Evolutionary conservation across 2,888 invertebrate genomes (phyloP), one percentile per base, ranked within the genome.

Genomic region (Vandiemenella viatica): DNA sequence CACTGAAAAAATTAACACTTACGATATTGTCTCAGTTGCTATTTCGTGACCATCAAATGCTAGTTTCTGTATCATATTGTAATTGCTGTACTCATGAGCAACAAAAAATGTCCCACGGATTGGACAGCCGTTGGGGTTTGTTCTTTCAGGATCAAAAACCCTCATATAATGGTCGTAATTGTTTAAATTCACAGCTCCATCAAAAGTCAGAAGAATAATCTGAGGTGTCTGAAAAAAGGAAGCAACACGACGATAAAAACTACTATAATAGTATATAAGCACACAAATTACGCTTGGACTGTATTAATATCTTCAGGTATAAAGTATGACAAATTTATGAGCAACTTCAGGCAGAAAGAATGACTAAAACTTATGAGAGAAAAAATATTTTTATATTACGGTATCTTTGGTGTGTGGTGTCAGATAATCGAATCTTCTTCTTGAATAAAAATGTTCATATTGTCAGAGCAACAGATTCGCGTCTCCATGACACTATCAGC

Each of bases 61-160:
- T 48, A 93, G 71, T 60, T 85, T 76, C 66, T 95, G 91, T 17
- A 91, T 85, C 79, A 88, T 87, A 58, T 83, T 86, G 69, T 95
- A 95, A 69, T 95, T 92, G 62, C 91, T 91, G 73, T 71, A 83
- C 57, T 77, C 76, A 65, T 95, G 95, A 5, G 91, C 85, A 55
- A 91, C 75, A 71, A 93, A 95, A 74, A 93, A 95, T 4, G 95
- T 95, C 52, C 90, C 92, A 56, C 77, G 80, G 56, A 92, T 81
- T 15, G 81, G 76, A 61, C 93, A 93, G 15, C 85, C 87, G 63
- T 95, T 92, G 42, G 91, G 87, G 70, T 92, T 93, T 61, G 80
- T 74, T 56, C 85, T 73, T 62, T 82, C 80, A 52, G 76, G 77
- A 61, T 78, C 77, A 65, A 92, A 87, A 48, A 92, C 85, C 68